phyloP scores from a whole-genome alignment of 1,140 invertebrate species.

The Steinernema khuongi region DNA sequence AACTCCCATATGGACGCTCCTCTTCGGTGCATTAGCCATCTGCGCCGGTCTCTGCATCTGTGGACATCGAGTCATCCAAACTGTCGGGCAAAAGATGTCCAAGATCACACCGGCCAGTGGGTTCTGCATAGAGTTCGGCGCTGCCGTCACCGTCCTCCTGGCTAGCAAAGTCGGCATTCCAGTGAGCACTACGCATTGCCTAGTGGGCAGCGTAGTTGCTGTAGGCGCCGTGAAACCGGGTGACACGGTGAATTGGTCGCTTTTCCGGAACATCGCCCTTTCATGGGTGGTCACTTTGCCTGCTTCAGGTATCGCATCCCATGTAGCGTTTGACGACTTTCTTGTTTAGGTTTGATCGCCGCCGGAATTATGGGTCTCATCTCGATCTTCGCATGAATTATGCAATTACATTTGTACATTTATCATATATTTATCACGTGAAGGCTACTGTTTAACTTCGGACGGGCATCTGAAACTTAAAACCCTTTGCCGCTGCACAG shows the following conservation, averaged over 20 bases:
- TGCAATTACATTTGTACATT: too few species aligned
- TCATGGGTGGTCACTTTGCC: constrained; percentile 93
- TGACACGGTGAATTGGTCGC: constrained; percentile 67
- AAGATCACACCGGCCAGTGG: constrained; percentile 63
- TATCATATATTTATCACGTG: too few species aligned
- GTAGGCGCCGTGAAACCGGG: constrained; percentile 40
- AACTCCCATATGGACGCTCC: constrained; percentile 41
- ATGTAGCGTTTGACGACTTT: background rate
- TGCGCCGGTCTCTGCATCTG: constrained; percentile 52
- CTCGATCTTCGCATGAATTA: background rate
- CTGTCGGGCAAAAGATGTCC: constrained; percentile 49
- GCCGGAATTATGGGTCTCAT: background rate
- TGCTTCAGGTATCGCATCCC: constrained; percentile 70
- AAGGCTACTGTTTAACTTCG: too few species aligned
- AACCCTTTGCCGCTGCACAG: too few species aligned
- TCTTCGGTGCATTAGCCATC: constrained; percentile 41
- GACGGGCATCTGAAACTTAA: too few species aligned
- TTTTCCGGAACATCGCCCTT: constrained; percentile 76
- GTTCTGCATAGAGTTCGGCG: constrained; percentile 88
- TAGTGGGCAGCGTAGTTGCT: constrained; percentile 68
- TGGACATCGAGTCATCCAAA: constrained; percentile 49
- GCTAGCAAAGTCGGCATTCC: constrained; percentile 91
- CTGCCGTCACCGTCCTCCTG: constrained; percentile 85
- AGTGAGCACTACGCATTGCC: constrained; percentile 94
- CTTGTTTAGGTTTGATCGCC: background rate